phyloP scores from a whole-genome alignment of 2,797 vertebrate species.

The Clarias fuscus region DNA sequence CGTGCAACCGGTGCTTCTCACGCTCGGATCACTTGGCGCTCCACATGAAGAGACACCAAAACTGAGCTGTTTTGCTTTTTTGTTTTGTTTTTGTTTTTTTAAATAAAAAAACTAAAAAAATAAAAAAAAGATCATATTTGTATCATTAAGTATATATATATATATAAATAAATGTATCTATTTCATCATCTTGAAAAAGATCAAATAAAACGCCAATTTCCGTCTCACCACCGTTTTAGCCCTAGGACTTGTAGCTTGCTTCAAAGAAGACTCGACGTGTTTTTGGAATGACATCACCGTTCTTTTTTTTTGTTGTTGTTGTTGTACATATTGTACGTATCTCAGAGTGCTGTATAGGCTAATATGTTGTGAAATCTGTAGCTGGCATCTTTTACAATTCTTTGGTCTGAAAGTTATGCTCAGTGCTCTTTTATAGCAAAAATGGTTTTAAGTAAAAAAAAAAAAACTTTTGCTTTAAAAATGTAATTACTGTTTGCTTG shows the following conservation, averaged over 20 bases:
- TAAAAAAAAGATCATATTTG: constrained; percentile 27
- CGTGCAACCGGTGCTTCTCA: constrained; percentile 92
- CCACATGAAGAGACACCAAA: constrained; percentile 87
- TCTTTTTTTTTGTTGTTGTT: constrained; percentile 24
- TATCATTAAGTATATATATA: constrained; percentile 37
- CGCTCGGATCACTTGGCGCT: constrained; percentile 92
- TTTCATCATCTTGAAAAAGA: constrained; percentile 50
- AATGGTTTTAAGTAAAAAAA: not conserved
- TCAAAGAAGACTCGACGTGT: constrained; percentile 26
- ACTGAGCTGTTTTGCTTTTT: constrained; percentile 29
- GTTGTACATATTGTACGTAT: constrained; percentile 64
- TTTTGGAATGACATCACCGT: constrained; percentile 25
- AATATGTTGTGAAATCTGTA: constrained; percentile 71
- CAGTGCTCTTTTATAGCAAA: constrained; percentile 7
- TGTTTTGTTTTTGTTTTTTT: too few species aligned
- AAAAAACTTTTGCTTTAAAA: constrained; percentile 27
- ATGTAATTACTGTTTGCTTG: constrained; percentile 26
- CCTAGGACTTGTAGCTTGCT: constrained; percentile 8
- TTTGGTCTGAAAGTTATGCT: constrained; percentile 6
- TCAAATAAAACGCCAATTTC: constrained; percentile 58
- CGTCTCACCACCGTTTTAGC: constrained; percentile 10
- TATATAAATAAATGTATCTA: not conserved
- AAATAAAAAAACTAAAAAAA: not conserved
- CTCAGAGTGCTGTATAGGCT: constrained; percentile 50
- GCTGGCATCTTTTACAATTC: constrained; percentile 58